These are phyloP conservation scores for Eulacestoma nigropectus DNA, from an alignment of 2,113 vertebrate species.

Conservation along the genomic window DNA sequence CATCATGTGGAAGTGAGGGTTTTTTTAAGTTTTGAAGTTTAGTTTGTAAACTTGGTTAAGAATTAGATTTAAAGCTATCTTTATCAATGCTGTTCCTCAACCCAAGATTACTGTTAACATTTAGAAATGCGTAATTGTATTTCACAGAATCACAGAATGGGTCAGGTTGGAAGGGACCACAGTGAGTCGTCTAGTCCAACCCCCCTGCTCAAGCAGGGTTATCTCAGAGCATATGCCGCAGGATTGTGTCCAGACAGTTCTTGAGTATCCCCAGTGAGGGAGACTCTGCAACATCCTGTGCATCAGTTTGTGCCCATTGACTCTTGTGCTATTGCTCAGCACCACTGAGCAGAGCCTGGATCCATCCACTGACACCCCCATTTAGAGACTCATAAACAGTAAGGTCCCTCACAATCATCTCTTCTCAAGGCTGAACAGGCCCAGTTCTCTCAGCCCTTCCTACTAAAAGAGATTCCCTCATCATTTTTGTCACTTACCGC, in stretches of 20 bases:
- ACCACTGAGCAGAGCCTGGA: not conserved
- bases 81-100: not conserved
- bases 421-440: not conserved
- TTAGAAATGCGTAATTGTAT: accelerated
- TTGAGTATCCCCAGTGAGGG: not conserved
- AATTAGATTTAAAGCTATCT: not conserved
- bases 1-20: accelerated
- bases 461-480: not conserved
- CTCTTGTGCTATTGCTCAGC: not conserved
- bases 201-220: not conserved
- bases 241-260: not conserved
- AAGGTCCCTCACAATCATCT: accelerated
- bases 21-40: not conserved
- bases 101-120: not conserved
- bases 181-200: not conserved
- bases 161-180: not conserved
- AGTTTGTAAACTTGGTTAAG: not conserved
- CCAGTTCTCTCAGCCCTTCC: not conserved
- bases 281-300: too few species aligned
- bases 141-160: not conserved
- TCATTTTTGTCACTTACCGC: not conserved
- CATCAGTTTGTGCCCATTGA: accelerated
- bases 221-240: not conserved
- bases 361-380: not conserved
- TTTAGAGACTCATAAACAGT: not conserved